Evolutionary conservation across 2,113 vertebrate genomes (phyloP).

Genomic region (Chlorocebus sabaeus): DNA sequence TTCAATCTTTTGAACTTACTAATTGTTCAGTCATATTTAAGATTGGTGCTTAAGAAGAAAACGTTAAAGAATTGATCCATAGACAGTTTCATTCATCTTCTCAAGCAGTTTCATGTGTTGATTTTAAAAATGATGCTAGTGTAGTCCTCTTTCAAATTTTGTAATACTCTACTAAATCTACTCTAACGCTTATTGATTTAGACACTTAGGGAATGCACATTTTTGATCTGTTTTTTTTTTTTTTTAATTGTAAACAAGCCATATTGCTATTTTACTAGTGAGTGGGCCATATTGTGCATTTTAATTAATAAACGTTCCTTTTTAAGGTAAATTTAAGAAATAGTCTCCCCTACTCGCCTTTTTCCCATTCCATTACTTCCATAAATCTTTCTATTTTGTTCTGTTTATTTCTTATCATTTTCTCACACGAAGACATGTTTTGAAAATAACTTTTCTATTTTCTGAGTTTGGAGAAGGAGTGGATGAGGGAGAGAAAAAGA

Average conservation of each 20-base stretch:
- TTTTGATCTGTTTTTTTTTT: background rate
- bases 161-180: background rate
- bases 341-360: background rate
- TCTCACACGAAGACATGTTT: background rate
- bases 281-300: conserved; percentile 61
- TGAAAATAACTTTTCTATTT: background rate
- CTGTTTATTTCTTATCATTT: background rate
- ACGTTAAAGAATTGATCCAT: background rate
- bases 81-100: background rate
- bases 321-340: background rate
- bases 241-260: background rate
- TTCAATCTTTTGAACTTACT: background rate
- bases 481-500: background rate
- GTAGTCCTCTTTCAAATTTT: background rate
- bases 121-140: conserved; percentile 51
- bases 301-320: conserved; percentile 54
- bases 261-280: conserved; percentile 56
- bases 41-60: background rate
- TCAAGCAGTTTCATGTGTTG: background rate
- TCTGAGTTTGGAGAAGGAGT: background rate
- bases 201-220: background rate
- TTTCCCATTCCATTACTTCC: background rate
- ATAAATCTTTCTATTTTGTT: background rate
- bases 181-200: background rate
- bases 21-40: background rate